Base-by-base conservation (phyloP, 2,797 vertebrate genomes). In the Coilia nasus region DNA sequence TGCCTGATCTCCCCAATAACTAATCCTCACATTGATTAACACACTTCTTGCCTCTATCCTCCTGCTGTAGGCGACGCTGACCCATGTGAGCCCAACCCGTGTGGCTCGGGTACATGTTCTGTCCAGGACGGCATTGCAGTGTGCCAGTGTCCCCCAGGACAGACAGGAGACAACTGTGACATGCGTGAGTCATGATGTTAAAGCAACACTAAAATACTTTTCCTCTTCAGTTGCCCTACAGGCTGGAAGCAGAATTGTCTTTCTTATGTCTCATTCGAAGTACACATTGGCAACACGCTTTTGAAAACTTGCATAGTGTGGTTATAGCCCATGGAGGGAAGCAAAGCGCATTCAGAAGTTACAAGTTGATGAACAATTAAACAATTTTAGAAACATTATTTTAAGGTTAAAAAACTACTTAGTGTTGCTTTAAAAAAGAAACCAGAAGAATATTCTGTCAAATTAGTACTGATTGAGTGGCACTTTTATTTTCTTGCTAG, bases 51-150 rank as follows among this genome's bases (percentile, higher is more conserved):
- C 14, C 50, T 59, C 23, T 87, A 0, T 83, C 28, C 59, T 0
- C 1, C 46, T 56, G 9, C 41, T 41, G 54, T 35, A 86, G 92
- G 23, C 84, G 85, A 81, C 2, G 1, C 85, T 86, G 88, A 93
- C 86, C 91, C 87, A 21, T 93, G 93, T 89, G 84, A 91, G 56
- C 87, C 93, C 82, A 94, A 94, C 85, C 88, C 87, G 5, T 91
- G 90, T 80, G 90, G 92, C 3, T 44, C 86, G 84, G 94, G 93
- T 81, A 90, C 90, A 86, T 95, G 93, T 85, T 88, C 91, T 56
- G 91, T 93, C 83, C 89, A 50, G 35, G 89, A 81, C 21, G 91
- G 88, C 59, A 86, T 86, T 1, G 87, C 91, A 23, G 14, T 86
- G 56, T 94, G 92, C 78, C 85, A 92, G 57, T 96, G 93, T 64